These are phyloP conservation scores for Pelodiscus sinensis DNA, from an alignment of 2,113 vertebrate genomes.

Conservation along the genomic window DNA sequence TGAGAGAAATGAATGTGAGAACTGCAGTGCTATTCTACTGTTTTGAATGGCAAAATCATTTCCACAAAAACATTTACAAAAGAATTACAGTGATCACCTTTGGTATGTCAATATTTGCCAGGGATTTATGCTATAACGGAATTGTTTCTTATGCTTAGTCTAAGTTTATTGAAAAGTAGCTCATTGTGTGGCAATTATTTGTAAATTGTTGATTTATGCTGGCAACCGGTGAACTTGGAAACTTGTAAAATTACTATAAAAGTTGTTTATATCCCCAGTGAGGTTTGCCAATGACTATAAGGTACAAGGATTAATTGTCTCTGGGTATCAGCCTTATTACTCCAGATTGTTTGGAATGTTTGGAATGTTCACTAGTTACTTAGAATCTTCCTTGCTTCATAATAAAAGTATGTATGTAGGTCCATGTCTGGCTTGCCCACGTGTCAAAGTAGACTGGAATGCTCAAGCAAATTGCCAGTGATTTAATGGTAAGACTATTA, in stretches of 20 bases:
- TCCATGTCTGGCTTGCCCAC: background rate
- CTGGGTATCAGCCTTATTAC: accelerated
- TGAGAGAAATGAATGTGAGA: background rate
- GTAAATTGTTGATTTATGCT: background rate
- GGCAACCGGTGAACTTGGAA: background rate
- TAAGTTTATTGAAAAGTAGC: background rate
- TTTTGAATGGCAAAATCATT: background rate
- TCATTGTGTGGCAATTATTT: background rate
- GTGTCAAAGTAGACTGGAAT: too few relatives aligned
- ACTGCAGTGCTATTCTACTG: background rate
- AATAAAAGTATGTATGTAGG: background rate
- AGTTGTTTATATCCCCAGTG: background rate
- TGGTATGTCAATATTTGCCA: background rate
- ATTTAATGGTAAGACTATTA: too few relatives aligned
- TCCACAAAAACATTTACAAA: background rate
- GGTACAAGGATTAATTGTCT: background rate
- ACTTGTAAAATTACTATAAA: background rate
- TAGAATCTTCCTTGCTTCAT: background rate
- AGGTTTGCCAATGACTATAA: background rate
- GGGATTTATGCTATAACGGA: background rate
- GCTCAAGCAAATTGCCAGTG: too few relatives aligned
- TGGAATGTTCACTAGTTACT: background rate
- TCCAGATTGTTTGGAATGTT: too few relatives aligned
- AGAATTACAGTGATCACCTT: background rate
- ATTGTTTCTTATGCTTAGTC: background rate